Percentiles rank a stretch among this genome's conserved stretches.
Evolutionary conservation across 2,797 vertebrate genomes (phyloP).

Genomic region (Distichodus sexfasciatus): DNA sequence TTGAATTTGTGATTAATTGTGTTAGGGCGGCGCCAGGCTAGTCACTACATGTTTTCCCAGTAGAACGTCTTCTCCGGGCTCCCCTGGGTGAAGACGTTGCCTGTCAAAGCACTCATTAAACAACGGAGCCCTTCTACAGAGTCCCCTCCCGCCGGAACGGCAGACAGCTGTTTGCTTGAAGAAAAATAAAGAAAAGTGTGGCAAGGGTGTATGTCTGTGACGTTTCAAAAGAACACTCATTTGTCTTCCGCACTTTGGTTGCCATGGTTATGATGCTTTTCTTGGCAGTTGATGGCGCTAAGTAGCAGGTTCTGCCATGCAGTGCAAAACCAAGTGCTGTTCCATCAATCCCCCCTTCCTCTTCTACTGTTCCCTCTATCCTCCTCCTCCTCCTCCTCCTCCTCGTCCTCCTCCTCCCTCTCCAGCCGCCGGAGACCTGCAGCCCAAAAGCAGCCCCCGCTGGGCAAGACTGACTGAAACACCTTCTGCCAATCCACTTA

Average conservation of each 20-base stretch:
- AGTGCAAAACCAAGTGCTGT: constrained; percentile 13
- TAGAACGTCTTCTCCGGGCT: constrained; percentile 19
- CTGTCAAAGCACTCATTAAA: constrained; percentile 55
- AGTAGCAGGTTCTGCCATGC: constrained; percentile 40
- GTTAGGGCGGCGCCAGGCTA: constrained; percentile 66
- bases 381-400: constrained; percentile 3
- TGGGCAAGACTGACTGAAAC: constrained; percentile 54
- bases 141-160: constrained; percentile 28
- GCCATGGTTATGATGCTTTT: constrained; percentile 55
- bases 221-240: constrained; percentile 31
- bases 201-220: constrained; percentile 24
- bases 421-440: constrained; percentile 27
- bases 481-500: constrained; percentile 83
- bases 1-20: constrained; percentile 56
- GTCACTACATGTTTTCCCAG: constrained; percentile 33
- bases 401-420: constrained; percentile 1
- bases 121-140: constrained; percentile 33
- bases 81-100: constrained; percentile 46
- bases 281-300: constrained; percentile 37
- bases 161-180: constrained; percentile 54
- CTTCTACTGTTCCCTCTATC: background rate
- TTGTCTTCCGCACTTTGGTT: constrained; percentile 33
- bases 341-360: background rate
- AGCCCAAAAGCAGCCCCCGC: constrained; percentile 49
- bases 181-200: constrained; percentile 39